Percentiles rank a stretch among this genome's conserved stretches.
Conservation (phyloP, 2,113 vertebrate species). For the Labeo rohita region DNA sequence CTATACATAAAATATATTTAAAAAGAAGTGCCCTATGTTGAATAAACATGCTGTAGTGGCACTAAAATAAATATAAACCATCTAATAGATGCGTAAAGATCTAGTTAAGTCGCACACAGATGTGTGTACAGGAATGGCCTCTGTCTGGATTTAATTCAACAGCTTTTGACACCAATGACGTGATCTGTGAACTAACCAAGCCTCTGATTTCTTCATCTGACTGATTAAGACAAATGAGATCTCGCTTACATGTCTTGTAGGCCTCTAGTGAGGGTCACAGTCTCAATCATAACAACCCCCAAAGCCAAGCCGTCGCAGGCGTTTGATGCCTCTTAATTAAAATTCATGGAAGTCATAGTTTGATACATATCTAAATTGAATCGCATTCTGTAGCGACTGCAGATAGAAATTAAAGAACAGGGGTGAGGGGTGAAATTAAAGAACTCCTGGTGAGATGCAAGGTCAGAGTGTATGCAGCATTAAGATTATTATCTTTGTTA, state of each 20-base stretch:
- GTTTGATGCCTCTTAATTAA: constrained; percentile 57
- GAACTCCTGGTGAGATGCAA: constrained; percentile 3
- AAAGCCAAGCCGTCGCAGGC: neutral
- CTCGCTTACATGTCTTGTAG: constrained; percentile 3
- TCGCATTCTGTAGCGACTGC: neutral
- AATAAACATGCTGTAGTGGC: neutral
- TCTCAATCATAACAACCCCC: constrained; percentile 36
- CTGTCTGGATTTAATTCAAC: neutral
- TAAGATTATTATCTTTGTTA: constrained; percentile 31
- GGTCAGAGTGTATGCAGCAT: constrained; percentile 42
- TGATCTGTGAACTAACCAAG: constrained; percentile 13
- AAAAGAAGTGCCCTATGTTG: neutral
- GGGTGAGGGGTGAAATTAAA: neutral
- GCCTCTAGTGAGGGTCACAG: constrained; percentile 16
- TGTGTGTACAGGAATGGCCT: neutral
- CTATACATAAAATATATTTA: no score
- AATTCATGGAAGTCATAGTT: constrained; percentile 31
- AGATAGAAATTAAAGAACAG: neutral
- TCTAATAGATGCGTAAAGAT: neutral
- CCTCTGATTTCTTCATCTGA: constrained; percentile 9
- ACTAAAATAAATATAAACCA: neutral
- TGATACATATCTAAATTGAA: constrained; percentile 49
- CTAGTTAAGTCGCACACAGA: neutral
- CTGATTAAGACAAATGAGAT: constrained; percentile 48
- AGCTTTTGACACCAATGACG: neutral